phyloP scores from a whole-genome alignment of 37 sponge, comb jelly and placozoan genomes.

The Eunapius fragilis region DNA sequence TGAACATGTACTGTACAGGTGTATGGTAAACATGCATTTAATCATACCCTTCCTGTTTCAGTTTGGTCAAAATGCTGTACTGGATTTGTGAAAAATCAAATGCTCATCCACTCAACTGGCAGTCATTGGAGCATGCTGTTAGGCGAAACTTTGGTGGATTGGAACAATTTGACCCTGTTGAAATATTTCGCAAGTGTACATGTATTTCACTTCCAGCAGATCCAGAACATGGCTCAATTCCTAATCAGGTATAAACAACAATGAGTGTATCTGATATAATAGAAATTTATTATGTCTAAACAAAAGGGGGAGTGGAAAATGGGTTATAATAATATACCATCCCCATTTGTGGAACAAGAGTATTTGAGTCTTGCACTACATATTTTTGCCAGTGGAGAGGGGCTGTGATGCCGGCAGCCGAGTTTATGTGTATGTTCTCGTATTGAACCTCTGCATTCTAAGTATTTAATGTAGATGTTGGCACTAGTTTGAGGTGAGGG shows the following conservation, averaged over 20 bases:
- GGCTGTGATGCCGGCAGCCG: no score
- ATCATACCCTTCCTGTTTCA: slow-evolving; percentile 1
- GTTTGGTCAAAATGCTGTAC: slow-evolving; percentile 91
- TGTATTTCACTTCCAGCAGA: neutral
- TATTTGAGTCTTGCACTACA: no score
- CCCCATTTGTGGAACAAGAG: no score
- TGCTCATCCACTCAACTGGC: slow-evolving; percentile 32
- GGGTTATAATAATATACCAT: neutral
- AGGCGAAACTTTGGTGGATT: slow-evolving; percentile 89
- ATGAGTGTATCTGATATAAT: no score
- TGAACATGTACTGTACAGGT: neutral
- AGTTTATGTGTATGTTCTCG: no score
- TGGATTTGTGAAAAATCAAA: slow-evolving; percentile 62
- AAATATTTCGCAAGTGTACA: slow-evolving; percentile 16
- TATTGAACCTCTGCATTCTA: no score
- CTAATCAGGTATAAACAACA: neutral
- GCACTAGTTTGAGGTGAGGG: no score
- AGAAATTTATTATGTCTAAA: no score
- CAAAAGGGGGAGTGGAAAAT: neutral
- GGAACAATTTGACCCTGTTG: slow-evolving; percentile 47
- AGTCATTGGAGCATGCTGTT: slow-evolving; percentile 80
- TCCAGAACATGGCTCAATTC: neutral
- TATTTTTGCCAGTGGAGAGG: no score
- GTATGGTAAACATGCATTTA: neutral
- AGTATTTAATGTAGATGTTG: no score